These are phyloP conservation scores for Oscheius sp. DNA, from an alignment of 2,888 invertebrate genomes.

Conservation along the genomic window DNA sequence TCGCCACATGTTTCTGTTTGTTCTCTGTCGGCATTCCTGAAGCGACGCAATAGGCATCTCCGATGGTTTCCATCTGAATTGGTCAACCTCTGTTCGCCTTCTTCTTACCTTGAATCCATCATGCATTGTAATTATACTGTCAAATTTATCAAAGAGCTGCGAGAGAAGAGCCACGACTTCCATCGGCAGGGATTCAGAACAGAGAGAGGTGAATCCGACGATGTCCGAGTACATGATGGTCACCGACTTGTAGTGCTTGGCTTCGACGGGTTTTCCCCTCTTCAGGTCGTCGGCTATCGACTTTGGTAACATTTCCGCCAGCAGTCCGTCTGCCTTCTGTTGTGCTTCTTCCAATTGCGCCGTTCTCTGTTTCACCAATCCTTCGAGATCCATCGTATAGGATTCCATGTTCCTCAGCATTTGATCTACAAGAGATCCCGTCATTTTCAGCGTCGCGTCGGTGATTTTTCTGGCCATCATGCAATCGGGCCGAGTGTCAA, in stretches of 20 bases:
- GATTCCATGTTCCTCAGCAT: constrained; percentile 67
- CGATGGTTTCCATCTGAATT: constrained; percentile 69
- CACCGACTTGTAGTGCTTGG: constrained; percentile 61
- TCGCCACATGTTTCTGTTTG: constrained; percentile 62
- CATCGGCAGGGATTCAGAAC: constrained; percentile 68
- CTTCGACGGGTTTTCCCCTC: constrained; percentile 54
- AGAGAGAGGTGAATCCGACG: constrained; percentile 72
- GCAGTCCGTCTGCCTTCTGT: constrained; percentile 59
- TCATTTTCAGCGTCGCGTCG: constrained; percentile 70
- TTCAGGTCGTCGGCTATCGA: constrained; percentile 66
- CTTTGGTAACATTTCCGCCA: constrained; percentile 66
- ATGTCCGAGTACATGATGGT: constrained; percentile 72
- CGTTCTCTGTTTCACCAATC: constrained; percentile 62
- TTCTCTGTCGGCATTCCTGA: constrained; percentile 66
- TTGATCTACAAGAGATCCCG: constrained; percentile 69
- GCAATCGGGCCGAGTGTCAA: constrained; percentile 57
- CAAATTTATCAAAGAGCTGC: constrained; percentile 69
- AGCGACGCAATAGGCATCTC: constrained; percentile 71
- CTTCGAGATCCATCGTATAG: constrained; percentile 66
- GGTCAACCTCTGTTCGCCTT: not conserved
- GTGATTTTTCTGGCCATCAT: constrained; percentile 67
- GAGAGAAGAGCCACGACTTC: constrained; percentile 69
- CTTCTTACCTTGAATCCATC: constrained; percentile 64
- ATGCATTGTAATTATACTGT: constrained; percentile 66
- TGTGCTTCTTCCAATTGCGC: constrained; percentile 63